phyloP scores from a whole-genome alignment of 2,888 invertebrate genomes.

The Nephrotoma guestfalica region DNA sequence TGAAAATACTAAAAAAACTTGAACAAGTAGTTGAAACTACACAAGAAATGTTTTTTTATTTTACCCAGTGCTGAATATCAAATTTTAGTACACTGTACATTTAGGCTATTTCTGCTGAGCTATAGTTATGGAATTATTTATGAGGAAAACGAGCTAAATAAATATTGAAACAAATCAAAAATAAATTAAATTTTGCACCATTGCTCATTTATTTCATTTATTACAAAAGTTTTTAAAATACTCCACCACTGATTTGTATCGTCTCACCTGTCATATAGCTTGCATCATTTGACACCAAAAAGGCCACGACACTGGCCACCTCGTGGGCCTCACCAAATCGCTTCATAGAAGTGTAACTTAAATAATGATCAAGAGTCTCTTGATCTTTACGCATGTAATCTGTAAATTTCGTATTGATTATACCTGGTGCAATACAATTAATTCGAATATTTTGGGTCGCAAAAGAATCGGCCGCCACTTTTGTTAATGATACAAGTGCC shows the following conservation, averaged over 20 bases:
- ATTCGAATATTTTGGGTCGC: conserved; percentile 76
- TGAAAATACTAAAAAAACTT: too few species aligned
- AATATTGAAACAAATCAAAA: too few species aligned
- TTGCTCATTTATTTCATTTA: too few species aligned
- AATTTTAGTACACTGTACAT: too few species aligned
- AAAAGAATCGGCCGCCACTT: conserved; percentile 62
- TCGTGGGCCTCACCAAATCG: conserved; percentile 61
- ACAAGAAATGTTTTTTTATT: too few species aligned
- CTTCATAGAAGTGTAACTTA: conserved; percentile 44
- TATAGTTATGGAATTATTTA: too few species aligned
- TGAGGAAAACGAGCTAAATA: too few species aligned
- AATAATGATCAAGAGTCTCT: conserved; percentile 36
- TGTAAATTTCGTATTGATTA: conserved; percentile 84
- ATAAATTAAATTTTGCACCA: too few species aligned
- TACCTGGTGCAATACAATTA: conserved; percentile 85
- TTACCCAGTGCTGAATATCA: too few species aligned
- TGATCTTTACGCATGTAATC: conserved; percentile 44
- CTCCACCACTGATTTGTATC: conserved; percentile 45
- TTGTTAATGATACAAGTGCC: conserved; percentile 73
- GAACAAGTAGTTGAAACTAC: too few species aligned
- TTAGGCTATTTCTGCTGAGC: too few species aligned
- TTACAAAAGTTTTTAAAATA: too few species aligned
- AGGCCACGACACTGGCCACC: conserved; percentile 63
- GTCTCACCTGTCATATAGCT: conserved; percentile 56
- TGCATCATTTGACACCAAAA: conserved; percentile 71